phyloP scores from a whole-genome alignment of 2,113 vertebrate genomes.

The Dasyprocta punctata region DNA sequence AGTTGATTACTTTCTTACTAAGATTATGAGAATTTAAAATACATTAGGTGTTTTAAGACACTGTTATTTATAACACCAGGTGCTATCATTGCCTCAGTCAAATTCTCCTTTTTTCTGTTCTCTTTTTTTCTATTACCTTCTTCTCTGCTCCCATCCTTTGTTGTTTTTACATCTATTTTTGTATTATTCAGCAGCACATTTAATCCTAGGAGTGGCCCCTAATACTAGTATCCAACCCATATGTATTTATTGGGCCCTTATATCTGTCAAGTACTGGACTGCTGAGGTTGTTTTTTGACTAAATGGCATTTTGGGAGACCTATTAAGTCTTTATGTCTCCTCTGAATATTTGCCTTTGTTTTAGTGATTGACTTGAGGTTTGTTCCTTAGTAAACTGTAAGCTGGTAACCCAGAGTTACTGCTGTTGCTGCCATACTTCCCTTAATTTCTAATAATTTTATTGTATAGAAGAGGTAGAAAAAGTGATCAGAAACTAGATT shows the following conservation, averaged over 20 bases:
- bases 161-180: constrained; percentile 34
- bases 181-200: background rate
- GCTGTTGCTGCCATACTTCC: background rate
- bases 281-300: background rate
- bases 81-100: background rate
- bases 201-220: background rate
- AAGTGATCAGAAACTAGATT: background rate
- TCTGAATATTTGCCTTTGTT: background rate
- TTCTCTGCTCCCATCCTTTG: background rate
- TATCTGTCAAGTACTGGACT: background rate
- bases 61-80: background rate
- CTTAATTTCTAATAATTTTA: background rate
- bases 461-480: background rate
- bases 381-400: background rate
- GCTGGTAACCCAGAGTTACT: background rate
- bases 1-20: background rate
- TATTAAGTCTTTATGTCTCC: background rate
- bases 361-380: background rate
- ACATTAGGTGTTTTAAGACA: constrained; percentile 14
- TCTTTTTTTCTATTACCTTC: background rate
- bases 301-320: background rate
- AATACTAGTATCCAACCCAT: background rate
- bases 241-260: background rate
- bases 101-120: background rate
- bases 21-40: constrained; percentile 48